phyloP scores from a whole-genome alignment of 2,113 vertebrate genomes.

The Platichthys flesus region DNA sequence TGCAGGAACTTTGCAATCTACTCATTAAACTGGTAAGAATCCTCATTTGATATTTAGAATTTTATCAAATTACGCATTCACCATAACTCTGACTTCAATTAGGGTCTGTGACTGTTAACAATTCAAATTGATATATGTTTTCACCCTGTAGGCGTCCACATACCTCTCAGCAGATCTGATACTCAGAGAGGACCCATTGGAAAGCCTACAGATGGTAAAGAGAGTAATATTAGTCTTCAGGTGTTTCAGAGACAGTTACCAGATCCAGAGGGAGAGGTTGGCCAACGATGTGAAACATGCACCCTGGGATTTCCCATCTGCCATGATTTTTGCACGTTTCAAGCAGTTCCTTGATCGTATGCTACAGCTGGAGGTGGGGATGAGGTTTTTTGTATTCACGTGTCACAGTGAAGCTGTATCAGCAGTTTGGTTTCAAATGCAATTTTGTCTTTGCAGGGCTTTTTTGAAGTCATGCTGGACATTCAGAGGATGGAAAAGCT shows the following conservation, averaged over 20 bases:
- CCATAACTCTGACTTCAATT: not conserved
- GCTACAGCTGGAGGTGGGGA: slow-evolving; percentile 83
- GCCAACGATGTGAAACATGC: slow-evolving; percentile 69
- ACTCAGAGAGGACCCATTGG: slow-evolving; percentile 83
- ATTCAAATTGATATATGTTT: slow-evolving; percentile 19
- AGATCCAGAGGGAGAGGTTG: slow-evolving; percentile 77
- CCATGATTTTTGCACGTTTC: slow-evolving; percentile 84
- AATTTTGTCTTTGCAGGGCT: slow-evolving; percentile 66
- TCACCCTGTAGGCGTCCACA: slow-evolving; percentile 70
- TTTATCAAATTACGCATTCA: not conserved
- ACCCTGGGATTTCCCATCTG: slow-evolving; percentile 86
- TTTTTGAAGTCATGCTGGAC: slow-evolving; percentile 81
- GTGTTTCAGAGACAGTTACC: slow-evolving; percentile 81
- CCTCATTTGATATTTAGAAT: not conserved
- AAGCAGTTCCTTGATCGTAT: slow-evolving; percentile 80
- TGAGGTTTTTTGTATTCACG: not conserved
- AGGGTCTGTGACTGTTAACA: not conserved
- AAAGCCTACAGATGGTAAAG: slow-evolving; percentile 82
- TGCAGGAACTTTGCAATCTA: slow-evolving; percentile 87
- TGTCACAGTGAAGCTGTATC: not conserved
- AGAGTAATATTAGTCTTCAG: slow-evolving; percentile 72
- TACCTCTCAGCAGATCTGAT: slow-evolving; percentile 83
- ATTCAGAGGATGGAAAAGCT: slow-evolving; percentile 88
- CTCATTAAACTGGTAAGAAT: slow-evolving; percentile 82
- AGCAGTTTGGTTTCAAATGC: not conserved